Percentiles rank a stretch among this genome's conserved stretches.
These are phyloP conservation scores for Gonatopus flavifemur DNA, from an alignment of 1,140 invertebrate species.

Conservation along the genomic window DNA sequence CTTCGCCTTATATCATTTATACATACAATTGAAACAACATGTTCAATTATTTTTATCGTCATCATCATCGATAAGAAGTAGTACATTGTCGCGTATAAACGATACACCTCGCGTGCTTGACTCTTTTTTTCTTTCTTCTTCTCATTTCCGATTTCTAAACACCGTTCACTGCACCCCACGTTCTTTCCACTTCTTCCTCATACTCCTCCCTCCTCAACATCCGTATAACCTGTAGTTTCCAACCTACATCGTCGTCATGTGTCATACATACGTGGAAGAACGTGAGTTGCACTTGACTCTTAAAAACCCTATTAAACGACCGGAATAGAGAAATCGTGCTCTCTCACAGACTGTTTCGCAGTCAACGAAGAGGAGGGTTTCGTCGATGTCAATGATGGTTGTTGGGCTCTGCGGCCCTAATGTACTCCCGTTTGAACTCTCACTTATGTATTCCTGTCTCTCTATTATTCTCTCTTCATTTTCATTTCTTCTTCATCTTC, in stretches of 20 bases:
- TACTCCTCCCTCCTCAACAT: neutral
- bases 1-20: too few relatives aligned
- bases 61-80: too few relatives aligned
- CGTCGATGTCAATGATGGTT: too few relatives aligned
- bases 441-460: neutral
- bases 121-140: neutral
- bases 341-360: constrained; percentile 24
- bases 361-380: neutral
- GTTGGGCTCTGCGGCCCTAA: neutral
- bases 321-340: constrained; percentile 32
- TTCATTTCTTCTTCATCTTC: neutral
- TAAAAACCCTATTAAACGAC: constrained; percentile 36
- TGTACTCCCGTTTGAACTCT: neutral
- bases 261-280: too few relatives aligned
- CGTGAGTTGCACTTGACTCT: constrained; percentile 24
- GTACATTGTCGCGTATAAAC: too few relatives aligned
- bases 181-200: neutral
- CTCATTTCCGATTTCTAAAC: neutral
- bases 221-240: neutral
- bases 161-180: neutral
- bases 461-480: neutral
- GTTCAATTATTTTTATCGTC: too few relatives aligned
- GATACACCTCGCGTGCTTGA: too few relatives aligned
- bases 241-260: constrained; percentile 7
- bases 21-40: too few relatives aligned